phyloP scores from a whole-genome alignment of 1,140 invertebrate species.

The Rhopalosiphum padi region DNA sequence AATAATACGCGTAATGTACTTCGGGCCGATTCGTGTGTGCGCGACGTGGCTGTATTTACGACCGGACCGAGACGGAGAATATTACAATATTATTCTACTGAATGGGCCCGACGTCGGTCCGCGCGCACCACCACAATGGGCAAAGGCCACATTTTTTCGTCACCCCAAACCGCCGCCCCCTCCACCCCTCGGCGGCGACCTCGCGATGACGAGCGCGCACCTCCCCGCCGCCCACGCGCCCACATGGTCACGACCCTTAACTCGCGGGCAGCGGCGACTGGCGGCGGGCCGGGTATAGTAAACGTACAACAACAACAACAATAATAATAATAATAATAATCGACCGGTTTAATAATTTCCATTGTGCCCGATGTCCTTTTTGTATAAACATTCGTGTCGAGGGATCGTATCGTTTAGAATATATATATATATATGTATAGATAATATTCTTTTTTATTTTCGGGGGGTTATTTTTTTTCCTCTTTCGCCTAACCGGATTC shows the following conservation, averaged over 20 bases:
- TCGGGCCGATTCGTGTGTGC: not conserved
- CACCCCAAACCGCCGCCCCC: not conserved
- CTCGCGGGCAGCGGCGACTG: not conserved
- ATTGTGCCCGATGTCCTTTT: conserved; percentile 8
- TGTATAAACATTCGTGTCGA: conserved; percentile 22
- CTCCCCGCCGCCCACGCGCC: not conserved
- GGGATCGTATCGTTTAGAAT: conserved; percentile 2
- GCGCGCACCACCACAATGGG: not conserved
- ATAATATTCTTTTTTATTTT: not conserved
- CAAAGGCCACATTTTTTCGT: conserved; percentile 34
- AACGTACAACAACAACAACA: not conserved
- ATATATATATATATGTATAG: not conserved
- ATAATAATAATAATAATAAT: conserved; percentile 23
- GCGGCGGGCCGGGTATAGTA: not conserved
- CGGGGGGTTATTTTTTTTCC: not conserved
- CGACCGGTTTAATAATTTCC: conserved; percentile 42
- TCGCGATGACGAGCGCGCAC: not conserved
- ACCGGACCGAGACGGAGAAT: not conserved
- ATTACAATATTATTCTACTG: not conserved
- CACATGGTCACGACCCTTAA: not conserved
- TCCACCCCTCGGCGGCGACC: no score
- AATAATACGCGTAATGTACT: not conserved
- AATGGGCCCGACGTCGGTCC: not conserved
- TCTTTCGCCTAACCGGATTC: conserved; percentile 33
- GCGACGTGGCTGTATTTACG: not conserved